A percentile compares a stretch with the other conserved stretches of the same genome.
Evolutionary conservation across 2,888 invertebrate genomes (phyloP).

Genomic region (Megamerina dolium): DNA sequence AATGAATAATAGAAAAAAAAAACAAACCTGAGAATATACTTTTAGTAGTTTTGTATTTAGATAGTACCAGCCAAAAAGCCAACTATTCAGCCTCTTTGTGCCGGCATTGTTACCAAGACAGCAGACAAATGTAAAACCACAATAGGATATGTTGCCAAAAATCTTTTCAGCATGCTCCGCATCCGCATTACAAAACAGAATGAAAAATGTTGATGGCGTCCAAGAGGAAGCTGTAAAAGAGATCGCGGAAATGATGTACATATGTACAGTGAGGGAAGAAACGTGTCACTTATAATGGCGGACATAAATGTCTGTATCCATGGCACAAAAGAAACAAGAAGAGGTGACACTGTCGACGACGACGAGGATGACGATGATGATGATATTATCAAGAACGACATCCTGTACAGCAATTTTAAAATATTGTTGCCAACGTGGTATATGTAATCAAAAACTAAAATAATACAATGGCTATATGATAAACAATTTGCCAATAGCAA

Average conservation of each 20-base stretch:
- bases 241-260: background rate
- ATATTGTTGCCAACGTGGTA: too few species aligned
- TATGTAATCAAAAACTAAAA: too few species aligned
- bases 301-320: slow-evolving; percentile 31
- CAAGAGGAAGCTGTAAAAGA: background rate
- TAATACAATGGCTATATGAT: too few species aligned
- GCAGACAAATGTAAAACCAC: background rate
- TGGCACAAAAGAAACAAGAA: too few species aligned
- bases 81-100: too few species aligned
- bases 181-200: background rate
- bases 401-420: too few species aligned
- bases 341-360: too few species aligned
- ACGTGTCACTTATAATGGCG: slow-evolving; percentile 33
- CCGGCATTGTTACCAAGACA: background rate
- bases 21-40: background rate
- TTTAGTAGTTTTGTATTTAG: too few species aligned
- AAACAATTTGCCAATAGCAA: too few species aligned
- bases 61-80: too few species aligned
- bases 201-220: background rate
- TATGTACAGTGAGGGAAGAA: background rate
- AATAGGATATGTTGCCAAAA: slow-evolving; percentile 13
- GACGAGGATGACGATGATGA: too few species aligned
- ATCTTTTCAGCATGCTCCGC: slow-evolving; percentile 5
- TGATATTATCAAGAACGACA: too few species aligned
- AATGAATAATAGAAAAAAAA: background rate